Evolutionary conservation across 2,888 invertebrate genomes (phyloP).

Genomic region (Xanthia togata): DNA sequence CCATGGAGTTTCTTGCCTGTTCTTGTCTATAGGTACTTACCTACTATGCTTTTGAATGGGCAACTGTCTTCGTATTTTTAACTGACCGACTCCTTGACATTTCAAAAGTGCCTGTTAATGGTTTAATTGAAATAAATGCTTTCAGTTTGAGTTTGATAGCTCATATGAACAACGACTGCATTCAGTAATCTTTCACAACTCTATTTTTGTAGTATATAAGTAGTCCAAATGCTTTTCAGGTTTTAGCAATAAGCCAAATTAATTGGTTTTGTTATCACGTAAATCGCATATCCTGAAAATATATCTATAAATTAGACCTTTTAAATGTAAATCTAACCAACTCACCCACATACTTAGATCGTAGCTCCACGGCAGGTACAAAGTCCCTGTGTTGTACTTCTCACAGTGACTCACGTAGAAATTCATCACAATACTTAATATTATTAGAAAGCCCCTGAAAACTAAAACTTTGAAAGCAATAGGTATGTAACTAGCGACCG

Average conservation of each 20-base stretch:
- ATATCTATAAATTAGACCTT: background rate
- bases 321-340: background rate
- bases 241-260: background rate
- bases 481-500: background rate
- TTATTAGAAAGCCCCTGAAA: constrained; percentile 94
- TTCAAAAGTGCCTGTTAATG: too few relatives aligned
- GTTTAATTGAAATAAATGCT: too few relatives aligned
- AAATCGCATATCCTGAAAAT: background rate
- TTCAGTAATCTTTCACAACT: too few relatives aligned
- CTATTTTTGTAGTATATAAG: too few relatives aligned
- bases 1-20: too few relatives aligned
- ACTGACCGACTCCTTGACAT: too few relatives aligned
- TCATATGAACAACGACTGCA: too few relatives aligned
- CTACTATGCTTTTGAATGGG: too few relatives aligned
- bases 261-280: background rate
- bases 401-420: constrained; percentile 99
- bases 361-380: constrained; percentile 99
- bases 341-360: constrained; percentile 99
- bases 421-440: constrained; percentile 97
- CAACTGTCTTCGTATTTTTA: too few relatives aligned
- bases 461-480: background rate
- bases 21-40: too few relatives aligned
- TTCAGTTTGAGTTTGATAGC: too few relatives aligned
- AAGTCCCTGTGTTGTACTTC: constrained; percentile 98
- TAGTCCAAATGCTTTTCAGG: background rate